Base-by-base conservation (phyloP, 2,113 vertebrate species). In the Oostethus manadensis region DNA sequence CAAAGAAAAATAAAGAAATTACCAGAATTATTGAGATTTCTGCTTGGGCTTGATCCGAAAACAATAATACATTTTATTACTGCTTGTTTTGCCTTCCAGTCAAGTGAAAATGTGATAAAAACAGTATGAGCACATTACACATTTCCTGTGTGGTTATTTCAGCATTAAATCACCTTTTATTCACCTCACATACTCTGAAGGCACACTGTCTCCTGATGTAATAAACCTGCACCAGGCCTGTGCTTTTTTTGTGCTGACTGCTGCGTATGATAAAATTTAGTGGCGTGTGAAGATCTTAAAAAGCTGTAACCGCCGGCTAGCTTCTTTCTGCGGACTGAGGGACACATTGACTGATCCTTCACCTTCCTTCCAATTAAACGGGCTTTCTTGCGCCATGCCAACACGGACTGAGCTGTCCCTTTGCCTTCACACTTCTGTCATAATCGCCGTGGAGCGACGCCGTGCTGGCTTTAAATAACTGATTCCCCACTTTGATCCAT, bases 231-330 rank as follows among this genome's bases (percentile, higher is more conserved):
- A 53, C n/a, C 38, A 67, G 56, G 66, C 20, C 42, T 26, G 13
- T 17, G 44, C 29, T 71, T 80, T 47, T 42, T 42, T 42, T 42
- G 38, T 68, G 81, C 74, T 84, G 81, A 82, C 68, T 64, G 10
- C 56, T 63, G 61, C 45, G 53, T 68, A 66, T 70, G 81, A 70
- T 78, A 76, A 74, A 53, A 81, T 68, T 65, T 58, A 77, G 56
- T 77, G 20, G 60, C 2, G 45, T 80, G 73, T 70, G 56, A 80
- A 75, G 66, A 61, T 64, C n/a, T 61, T 49, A 74, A 83, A 42
- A 83, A 62, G 58, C 63, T 50, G 51, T 69, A 80, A 73, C 54
- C 60, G 53, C 70, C 68, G 46, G 43, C 57, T 60, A 64, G 68
- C n/a, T 54, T 17, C 4, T 54, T 54, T 16, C 66, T 59, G 23